Evolutionary conservation across 2,888 invertebrate species (phyloP).

Genomic region (Drosophila vallismaia): DNA sequence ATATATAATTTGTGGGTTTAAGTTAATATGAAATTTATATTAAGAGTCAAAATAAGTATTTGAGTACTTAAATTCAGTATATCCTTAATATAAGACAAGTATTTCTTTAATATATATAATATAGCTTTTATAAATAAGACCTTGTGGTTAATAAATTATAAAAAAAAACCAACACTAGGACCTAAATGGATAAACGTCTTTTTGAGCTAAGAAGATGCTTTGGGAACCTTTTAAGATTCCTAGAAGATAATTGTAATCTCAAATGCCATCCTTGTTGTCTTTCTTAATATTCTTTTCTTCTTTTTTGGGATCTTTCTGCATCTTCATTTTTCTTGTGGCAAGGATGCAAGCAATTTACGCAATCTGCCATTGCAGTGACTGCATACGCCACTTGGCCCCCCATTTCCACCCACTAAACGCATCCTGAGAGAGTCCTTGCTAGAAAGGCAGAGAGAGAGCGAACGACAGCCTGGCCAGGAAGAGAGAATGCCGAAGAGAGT

Average conservation of each 20-base stretch:
- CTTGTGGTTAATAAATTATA: too few relatives aligned
- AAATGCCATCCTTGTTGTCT: background rate
- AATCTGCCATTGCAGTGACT: constrained; percentile 64
- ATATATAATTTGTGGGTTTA: too few relatives aligned
- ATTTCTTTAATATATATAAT: too few relatives aligned
- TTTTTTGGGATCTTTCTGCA: constrained; percentile 1
- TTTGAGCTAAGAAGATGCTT: background rate
- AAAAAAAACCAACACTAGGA: too few relatives aligned
- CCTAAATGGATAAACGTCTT: too few relatives aligned
- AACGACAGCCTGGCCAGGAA: constrained; percentile 1
- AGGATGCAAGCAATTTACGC: constrained; percentile 76
- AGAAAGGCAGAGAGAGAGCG: constrained; percentile 1
- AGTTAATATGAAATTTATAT: too few relatives aligned
- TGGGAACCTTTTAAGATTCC: too few relatives aligned
- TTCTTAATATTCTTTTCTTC: background rate
- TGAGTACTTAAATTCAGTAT: too few relatives aligned
- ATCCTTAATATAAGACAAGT: too few relatives aligned
- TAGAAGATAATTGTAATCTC: background rate
- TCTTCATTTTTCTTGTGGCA: constrained; percentile 46
- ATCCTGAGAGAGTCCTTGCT: constrained; percentile 10
- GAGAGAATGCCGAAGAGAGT: constrained; percentile 36
- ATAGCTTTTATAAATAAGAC: too few relatives aligned
- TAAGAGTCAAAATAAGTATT: too few relatives aligned
- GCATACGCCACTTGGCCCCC: constrained; percentile 3
- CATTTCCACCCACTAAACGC: constrained; percentile 23